These are phyloP conservation scores for Achatina immaculata DNA, from an alignment of 1,140 invertebrate species.

Conservation along the genomic window DNA sequence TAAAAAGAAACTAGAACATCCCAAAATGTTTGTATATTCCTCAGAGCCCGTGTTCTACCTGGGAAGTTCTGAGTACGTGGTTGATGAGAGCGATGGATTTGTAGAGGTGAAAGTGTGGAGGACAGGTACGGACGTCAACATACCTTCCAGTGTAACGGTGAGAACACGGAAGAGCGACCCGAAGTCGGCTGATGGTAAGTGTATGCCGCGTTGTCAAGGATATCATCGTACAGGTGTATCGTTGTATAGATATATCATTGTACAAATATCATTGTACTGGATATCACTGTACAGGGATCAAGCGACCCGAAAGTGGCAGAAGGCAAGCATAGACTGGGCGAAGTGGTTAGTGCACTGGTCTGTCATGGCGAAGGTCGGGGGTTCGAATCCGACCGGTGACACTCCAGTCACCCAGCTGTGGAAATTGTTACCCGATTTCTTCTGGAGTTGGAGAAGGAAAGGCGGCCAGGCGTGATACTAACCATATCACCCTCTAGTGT, in stretches of 20 bases:
- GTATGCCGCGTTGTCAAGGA: background rate
- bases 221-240: background rate
- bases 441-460: no score
- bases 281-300: no score
- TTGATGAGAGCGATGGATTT: slow-evolving; percentile 70
- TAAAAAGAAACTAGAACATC: no score
- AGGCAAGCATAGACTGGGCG: no score
- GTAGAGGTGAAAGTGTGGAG: slow-evolving; percentile 67
- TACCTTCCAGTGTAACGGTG: slow-evolving; percentile 66
- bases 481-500: no score
- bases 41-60: slow-evolving; percentile 70
- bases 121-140: slow-evolving; percentile 69
- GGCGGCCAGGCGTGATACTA: no score
- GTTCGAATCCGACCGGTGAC: no score
- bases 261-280: background rate
- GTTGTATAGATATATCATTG: background rate
- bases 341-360: no score
- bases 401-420: no score
- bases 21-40: slow-evolving; percentile 27
- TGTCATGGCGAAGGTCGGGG: no score
- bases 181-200: slow-evolving; percentile 66
- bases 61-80: slow-evolving; percentile 58
- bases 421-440: no score
- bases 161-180: slow-evolving; percentile 63
- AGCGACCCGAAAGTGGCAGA: no score